Evolutionary conservation across 2,888 invertebrate species (phyloP), one percentile per base, ranked within the genome.

Genomic region (Meliscaeva auricollis): DNA sequence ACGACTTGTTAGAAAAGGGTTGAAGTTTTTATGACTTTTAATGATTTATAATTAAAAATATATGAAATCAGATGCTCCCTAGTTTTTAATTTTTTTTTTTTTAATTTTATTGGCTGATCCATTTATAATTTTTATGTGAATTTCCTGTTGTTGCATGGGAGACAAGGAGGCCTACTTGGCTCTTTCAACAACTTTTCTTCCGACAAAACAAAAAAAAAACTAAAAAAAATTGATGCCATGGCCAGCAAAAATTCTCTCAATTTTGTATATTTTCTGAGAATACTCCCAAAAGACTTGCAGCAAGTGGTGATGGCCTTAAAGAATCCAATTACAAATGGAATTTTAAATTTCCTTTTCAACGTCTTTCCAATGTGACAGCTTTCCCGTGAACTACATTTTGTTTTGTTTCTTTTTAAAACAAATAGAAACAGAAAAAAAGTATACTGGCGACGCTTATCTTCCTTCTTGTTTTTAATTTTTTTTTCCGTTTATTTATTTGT

Each of bases 371-470:
- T 58, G 56, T 70, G 84, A 84, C 75, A 81, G 70, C 76, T 81
- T 85, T 85, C 72, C 26, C 70, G 41, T 81, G 85, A 85, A 81
- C 80, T 81, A 79, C 79, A 78, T 83, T 64, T 64, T n/a, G n/a
- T 62, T 62, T n/a, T 38, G 35, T 38, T 38, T 13, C 5, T 78
- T 73, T 20, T 26, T 52, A 80, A 74, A 80, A 62, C 46, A 72
- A 64, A 79, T 48, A 56, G 20, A 62, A 56, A 66, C 44, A 76
- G 58, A 58, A 70, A 64, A 78, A 41, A 30, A 35, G 15, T 41
- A 44, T 20, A 58, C 60, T 58, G 80, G 66, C 80, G 75, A 81
- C 76, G 44, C 20, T 56, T 48, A 75, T 60, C 72, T 66, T 76
- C 84, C 17, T 64, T 15, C 41, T 60, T 58, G 20, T 44, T 22